Percentiles rank a stretch among this genome's conserved stretches.
phyloP scores from a whole-genome alignment of 1,140 invertebrate genomes.

The Drosophila subobscura region DNA sequence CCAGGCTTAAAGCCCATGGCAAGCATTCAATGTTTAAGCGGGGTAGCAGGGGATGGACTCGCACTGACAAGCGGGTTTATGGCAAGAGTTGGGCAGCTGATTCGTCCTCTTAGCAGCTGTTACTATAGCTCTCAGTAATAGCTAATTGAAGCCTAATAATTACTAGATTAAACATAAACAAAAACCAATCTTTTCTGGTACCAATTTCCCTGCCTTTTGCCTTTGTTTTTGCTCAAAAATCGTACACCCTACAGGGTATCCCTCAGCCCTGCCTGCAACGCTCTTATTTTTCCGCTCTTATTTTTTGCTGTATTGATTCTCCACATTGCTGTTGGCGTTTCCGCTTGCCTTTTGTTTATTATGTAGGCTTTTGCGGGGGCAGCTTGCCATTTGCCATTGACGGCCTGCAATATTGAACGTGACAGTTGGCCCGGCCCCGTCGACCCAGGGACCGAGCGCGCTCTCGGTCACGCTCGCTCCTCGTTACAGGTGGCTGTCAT shows the following conservation, averaged over 20 bases:
- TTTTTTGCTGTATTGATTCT: conserved; percentile 27
- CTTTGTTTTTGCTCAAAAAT: no score
- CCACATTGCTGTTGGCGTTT: conserved; percentile 21
- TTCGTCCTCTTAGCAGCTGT: no score
- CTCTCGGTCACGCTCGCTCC: conserved; percentile 18
- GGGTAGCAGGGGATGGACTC: conserved; percentile 5
- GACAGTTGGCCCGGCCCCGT: conserved; percentile 69
- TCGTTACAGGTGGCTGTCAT: conserved; percentile 62
- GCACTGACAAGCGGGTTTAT: background rate
- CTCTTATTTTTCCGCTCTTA: conserved; percentile 1
- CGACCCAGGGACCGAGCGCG: conserved; percentile 30
- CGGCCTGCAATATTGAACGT: conserved; percentile 80
- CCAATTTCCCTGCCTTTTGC: background rate
- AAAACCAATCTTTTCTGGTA: no score
- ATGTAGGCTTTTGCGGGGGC: conserved; percentile 51
- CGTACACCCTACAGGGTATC: no score
- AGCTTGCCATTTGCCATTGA: conserved; percentile 58
- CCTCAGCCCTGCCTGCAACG: background rate
- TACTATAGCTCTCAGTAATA: no score
- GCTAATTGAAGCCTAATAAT: no score
- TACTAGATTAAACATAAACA: no score
- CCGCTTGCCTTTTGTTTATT: conserved; percentile 59
- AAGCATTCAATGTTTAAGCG: conserved; percentile 24
- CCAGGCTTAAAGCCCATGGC: conserved; percentile 37
- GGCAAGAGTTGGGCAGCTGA: background rate